These are phyloP conservation scores for Hyposoter didymator DNA, from an alignment of 2,888 invertebrate genomes.

Conservation along the genomic window DNA sequence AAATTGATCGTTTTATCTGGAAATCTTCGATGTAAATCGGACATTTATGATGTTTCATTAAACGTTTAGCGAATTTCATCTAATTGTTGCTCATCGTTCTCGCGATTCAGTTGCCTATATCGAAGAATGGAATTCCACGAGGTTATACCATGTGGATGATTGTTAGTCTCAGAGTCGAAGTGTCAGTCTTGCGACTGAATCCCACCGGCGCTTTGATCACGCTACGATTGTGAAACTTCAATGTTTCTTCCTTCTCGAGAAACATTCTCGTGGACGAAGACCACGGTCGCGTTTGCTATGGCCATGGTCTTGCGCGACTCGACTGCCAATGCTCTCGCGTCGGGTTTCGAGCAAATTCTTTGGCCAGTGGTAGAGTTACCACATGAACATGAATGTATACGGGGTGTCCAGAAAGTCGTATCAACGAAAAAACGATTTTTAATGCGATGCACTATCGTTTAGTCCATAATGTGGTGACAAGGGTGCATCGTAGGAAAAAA, in stretches of 20 bases:
- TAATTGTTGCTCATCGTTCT: background rate
- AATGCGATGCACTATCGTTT: no score
- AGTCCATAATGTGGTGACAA: background rate
- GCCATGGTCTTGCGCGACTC: constrained; percentile 60
- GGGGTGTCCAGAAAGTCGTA: background rate
- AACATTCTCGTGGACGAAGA: constrained; percentile 38
- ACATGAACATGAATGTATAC: constrained; percentile 3
- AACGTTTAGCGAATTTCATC: no score
- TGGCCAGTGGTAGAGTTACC: background rate
- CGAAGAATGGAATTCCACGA: constrained; percentile 42
- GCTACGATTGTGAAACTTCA: constrained; percentile 26
- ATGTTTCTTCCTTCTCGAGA: constrained; percentile 36
- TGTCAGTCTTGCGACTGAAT: constrained; percentile 21
- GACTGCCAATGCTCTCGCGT: constrained; percentile 59
- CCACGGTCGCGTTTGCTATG: constrained; percentile 45
- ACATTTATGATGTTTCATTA: no score
- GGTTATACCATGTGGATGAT: constrained; percentile 17
- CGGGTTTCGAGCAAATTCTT: constrained; percentile 54
- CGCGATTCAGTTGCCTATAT: constrained; percentile 14
- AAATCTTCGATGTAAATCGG: no score
- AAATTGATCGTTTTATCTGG: background rate
- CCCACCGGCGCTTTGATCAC: constrained; percentile 20
- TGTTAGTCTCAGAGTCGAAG: constrained; percentile 17
- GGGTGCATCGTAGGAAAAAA: background rate
- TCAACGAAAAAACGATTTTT: background rate